A percentile compares a stretch with the other conserved stretches of the same genome.
Conservation (phyloP, 2,113 vertebrate genomes). For the Strigops habroptila region DNA sequence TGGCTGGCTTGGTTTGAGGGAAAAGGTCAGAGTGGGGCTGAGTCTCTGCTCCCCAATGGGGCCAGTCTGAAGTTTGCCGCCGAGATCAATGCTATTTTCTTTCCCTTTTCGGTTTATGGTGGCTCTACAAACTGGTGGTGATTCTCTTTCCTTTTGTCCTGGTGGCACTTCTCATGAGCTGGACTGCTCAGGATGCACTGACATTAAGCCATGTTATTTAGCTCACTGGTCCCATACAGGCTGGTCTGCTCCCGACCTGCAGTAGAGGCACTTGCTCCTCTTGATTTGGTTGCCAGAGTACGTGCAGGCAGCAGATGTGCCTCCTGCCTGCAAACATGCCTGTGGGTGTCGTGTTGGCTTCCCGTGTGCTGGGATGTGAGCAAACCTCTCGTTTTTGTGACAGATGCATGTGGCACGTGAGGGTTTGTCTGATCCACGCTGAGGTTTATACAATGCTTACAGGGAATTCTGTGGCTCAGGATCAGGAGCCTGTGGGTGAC, state of each 20-base stretch:
- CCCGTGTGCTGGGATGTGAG: not conserved
- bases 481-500: not conserved
- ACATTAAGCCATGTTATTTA: fast-evolving
- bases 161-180: not conserved
- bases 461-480: not conserved
- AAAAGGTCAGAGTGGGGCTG: constrained; percentile 18
- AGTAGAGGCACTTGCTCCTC: not conserved
- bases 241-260: not conserved
- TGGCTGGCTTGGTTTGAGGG: constrained; percentile 41
- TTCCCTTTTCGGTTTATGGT: not conserved
- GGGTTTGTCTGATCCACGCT: not conserved
- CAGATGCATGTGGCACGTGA: not conserved
- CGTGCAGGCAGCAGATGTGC: not conserved
- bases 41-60: not conserved
- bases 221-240: not conserved
- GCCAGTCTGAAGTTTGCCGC: not conserved
- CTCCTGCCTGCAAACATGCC: not conserved
- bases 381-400: not conserved
- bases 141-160: not conserved
- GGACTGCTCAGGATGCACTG: not conserved
- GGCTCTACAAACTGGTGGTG: not conserved
- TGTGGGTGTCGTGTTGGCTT: not conserved
- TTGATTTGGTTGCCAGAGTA: not conserved
- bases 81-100: not conserved
- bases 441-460: not conserved